Evolutionary conservation across 2,888 invertebrate genomes (phyloP).

Genomic region (Tanypteryx hageni): DNA sequence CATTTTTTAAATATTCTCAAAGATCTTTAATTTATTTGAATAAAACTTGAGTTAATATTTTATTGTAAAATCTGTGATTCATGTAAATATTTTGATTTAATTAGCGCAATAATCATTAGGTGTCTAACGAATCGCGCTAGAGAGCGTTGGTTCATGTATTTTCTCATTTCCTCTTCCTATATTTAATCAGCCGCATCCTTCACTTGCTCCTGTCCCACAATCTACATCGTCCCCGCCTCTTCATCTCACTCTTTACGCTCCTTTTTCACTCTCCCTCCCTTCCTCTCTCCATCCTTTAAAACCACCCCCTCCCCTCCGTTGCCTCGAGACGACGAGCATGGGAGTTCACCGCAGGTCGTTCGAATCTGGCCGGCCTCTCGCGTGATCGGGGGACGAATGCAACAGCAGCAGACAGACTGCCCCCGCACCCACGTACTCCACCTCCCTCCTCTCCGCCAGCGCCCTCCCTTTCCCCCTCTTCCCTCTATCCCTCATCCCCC

Average conservation of each 20-base stretch:
- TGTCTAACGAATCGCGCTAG: background rate
- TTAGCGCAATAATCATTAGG: background rate
- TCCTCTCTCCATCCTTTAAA: background rate
- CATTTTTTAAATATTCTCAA: background rate
- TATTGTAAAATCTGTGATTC: background rate
- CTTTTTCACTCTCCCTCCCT: background rate
- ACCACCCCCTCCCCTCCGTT: background rate
- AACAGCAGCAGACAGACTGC: slow-evolving; percentile 14
- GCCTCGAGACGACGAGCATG: background rate
- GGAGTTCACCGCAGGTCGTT: slow-evolving; percentile 22
- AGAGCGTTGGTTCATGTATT: background rate
- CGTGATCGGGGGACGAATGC: slow-evolving; percentile 24
- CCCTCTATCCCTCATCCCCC: too few relatives aligned
- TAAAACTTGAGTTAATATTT: background rate
- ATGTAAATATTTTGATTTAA: background rate
- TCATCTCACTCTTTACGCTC: background rate
- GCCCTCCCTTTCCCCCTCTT: too few relatives aligned
- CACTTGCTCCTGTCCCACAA: too few relatives aligned
- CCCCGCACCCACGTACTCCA: slow-evolving; percentile 14
- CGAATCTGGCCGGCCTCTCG: background rate
- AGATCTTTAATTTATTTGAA: background rate
- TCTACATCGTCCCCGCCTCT: too few relatives aligned
- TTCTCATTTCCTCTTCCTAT: background rate
- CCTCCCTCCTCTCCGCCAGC: background rate
- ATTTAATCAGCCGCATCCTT: background rate